These are phyloP conservation scores for Hedychridium roseum DNA, from an alignment of 2,888 invertebrate genomes.

Conservation along the genomic window DNA sequence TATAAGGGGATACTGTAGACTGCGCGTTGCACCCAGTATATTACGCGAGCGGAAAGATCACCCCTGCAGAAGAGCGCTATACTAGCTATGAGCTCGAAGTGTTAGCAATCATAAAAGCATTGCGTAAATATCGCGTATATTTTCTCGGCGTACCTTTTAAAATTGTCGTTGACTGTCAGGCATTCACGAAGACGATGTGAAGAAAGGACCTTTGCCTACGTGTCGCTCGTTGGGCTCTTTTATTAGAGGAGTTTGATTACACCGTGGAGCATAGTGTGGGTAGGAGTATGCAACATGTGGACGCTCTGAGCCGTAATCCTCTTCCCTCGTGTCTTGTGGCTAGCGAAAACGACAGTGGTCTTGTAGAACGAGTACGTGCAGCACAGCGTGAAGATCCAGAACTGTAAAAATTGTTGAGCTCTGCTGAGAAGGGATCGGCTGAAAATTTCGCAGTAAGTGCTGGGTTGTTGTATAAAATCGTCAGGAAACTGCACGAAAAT, in stretches of 20 bases:
- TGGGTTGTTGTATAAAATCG: not conserved
- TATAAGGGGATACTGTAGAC: conserved; percentile 12
- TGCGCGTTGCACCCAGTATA: conserved; percentile 25
- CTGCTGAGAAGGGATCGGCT: not conserved
- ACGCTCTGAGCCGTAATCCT: not conserved
- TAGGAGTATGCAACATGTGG: not conserved
- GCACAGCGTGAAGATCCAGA: not conserved
- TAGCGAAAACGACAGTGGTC: not conserved
- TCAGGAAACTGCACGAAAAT: not conserved
- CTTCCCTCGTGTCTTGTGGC: not conserved
- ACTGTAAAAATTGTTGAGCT: not conserved
- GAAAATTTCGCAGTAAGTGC: not conserved
- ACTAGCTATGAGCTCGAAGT: conserved; percentile 39
- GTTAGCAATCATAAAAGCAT: conserved; percentile 28
- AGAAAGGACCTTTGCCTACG: not conserved
- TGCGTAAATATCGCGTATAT: not conserved
- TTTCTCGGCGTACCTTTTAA: not conserved
- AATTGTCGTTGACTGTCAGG: not conserved
- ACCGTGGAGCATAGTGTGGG: not conserved
- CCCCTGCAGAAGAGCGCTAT: conserved; percentile 29
- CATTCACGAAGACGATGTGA: not conserved
- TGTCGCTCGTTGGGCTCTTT: not conserved
- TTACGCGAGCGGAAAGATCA: conserved; percentile 34
- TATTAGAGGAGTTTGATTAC: not conserved
- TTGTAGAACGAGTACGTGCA: not conserved